Conservation (phyloP, 2,888 invertebrate species). For the Pterostichus madidus region DNA sequence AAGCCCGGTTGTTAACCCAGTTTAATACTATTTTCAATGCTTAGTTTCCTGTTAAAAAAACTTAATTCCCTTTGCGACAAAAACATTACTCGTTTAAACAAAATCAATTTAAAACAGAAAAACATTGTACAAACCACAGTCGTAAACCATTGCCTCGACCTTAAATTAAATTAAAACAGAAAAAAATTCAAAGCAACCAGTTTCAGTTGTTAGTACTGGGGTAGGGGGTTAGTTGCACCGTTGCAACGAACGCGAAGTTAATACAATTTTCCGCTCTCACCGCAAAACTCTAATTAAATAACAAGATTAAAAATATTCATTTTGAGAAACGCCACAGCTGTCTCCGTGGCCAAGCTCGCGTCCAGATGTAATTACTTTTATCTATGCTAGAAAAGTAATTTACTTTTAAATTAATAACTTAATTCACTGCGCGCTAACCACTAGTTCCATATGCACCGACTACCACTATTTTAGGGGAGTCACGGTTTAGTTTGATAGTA, state of each 20-base stretch:
- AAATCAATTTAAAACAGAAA: not conserved
- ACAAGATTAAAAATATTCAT: conserved; percentile 65
- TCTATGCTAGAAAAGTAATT: conserved; percentile 66
- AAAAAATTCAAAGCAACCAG: conserved; percentile 3
- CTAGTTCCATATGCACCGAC: conserved; percentile 36
- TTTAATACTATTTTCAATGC: too few species aligned
- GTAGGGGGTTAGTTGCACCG: conserved; percentile 4
- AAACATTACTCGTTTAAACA: conserved; percentile 1
- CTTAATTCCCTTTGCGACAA: not conserved
- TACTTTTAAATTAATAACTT: conserved; percentile 65
- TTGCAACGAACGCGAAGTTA: conserved; percentile 57
- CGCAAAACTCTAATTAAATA: conserved; percentile 66
- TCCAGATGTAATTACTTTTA: conserved; percentile 64
- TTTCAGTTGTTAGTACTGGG: not conserved
- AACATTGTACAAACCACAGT: conserved; percentile 5
- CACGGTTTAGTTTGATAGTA: not conserved
- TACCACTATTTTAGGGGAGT: not conserved
- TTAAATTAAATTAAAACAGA: conserved; percentile 37
- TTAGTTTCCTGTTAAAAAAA: not conserved
- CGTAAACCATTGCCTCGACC: conserved; percentile 25
- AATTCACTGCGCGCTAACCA: conserved; percentile 53
- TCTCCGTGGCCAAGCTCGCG: conserved; percentile 46
- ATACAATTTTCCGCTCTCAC: conserved; percentile 61
- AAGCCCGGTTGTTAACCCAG: too few species aligned
- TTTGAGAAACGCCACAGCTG: conserved; percentile 64